phyloP scores from a whole-genome alignment of 1,140 invertebrate species.

The Euwallacea fornicatus region DNA sequence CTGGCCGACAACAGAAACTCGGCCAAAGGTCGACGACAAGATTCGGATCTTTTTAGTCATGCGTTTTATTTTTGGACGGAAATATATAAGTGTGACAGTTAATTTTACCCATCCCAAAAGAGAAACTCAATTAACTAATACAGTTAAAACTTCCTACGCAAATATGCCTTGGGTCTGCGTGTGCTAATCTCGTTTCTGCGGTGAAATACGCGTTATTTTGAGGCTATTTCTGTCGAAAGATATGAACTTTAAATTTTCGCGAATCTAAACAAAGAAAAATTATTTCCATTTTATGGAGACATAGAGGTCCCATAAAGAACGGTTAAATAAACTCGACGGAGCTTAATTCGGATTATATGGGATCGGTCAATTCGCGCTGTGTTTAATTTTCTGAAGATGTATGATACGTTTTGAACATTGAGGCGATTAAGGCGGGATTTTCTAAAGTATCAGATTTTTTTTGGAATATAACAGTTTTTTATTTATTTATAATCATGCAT shows the following conservation, averaged over 20 bases:
- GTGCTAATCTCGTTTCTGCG: not conserved
- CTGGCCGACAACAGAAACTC: not conserved
- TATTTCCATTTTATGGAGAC: conserved; percentile 13
- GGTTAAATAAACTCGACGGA: conserved; percentile 2
- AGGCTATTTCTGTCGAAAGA: not conserved
- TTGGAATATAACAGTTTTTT: too few relatives aligned
- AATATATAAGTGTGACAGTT: not conserved
- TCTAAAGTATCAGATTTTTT: too few relatives aligned
- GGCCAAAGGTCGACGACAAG: not conserved
- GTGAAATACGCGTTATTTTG: not conserved
- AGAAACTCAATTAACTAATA: not conserved
- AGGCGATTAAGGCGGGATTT: too few relatives aligned
- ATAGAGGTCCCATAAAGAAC: conserved; percentile 9
- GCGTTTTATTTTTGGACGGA: not conserved
- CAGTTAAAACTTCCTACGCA: too few relatives aligned
- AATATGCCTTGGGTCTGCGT: too few relatives aligned
- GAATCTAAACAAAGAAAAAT: conserved; percentile 10
- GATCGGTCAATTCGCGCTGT: too few relatives aligned
- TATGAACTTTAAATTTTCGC: conserved; percentile 9
- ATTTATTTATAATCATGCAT: too few relatives aligned
- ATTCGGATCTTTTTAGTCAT: not conserved
- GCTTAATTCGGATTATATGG: too few relatives aligned
- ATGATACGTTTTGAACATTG: too few relatives aligned
- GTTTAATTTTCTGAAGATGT: too few relatives aligned
- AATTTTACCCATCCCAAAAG: not conserved